Evolutionary conservation across 2,888 invertebrate genomes (phyloP), one percentile per base, ranked within the genome.

Genomic region (Cataglyphis altisquamis): DNA sequence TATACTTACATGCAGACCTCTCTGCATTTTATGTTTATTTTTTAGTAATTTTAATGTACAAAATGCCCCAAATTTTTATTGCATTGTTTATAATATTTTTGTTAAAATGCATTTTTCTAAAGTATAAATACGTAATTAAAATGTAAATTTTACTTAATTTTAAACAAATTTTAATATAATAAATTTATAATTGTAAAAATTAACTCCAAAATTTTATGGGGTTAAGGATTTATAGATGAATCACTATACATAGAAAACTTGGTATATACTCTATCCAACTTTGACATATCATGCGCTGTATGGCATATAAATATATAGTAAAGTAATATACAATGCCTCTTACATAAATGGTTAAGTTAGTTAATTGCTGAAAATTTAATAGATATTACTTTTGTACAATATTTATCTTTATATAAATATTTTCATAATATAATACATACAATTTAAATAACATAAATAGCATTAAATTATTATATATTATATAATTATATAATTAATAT

Each of bases 1-100:
- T 60, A 32, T 74, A 32, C 64, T 74, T 32, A 29, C 12, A 62
- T 29, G 29, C n/a, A 73, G 41, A n/a, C 29, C 29, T 62, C 12
- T 63, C 6, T 52, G 0, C 12, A 41, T n/a, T 45, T 36, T 10
- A 3, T 6, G 52, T 52, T 55, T 57, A 1, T 15, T 39, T 1
- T 10, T 15, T 45, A 74, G 45, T 32, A n/a, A 29, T 29, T 29
- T 8, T 1, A 18, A 62, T 62, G 32, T 8, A 18, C n/a, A 0
- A 60, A 60, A 29, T 25, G 29, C 0, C 4, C 3, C 5, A 15
- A 62, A 18, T n/a, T 18, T 62, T 0, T 36, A 36, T 62, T 3
- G 57, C 32, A 32, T 62, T 73, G 5, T 39, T 8, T 15, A n/a
- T 9, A 15, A 8, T 29, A 45, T 25, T 36, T 39, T 57, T 25